Evolutionary conservation across 35 echinoderm and acorn worm genomes (phyloP).

Genomic region (Ophiothrix spiculata): DNA sequence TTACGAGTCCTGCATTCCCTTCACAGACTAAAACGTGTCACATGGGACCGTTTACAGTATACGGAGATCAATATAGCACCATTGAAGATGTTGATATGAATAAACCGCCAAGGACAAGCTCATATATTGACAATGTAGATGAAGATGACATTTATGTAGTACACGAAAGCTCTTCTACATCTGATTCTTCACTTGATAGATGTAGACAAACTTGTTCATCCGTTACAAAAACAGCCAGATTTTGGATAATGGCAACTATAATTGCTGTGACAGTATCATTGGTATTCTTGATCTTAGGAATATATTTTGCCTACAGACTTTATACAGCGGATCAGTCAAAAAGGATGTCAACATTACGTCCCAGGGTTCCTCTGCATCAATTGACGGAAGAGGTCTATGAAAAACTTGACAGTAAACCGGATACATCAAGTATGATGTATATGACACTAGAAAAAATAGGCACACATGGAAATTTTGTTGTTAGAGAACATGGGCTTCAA

Average conservation of each 20-base stretch:
- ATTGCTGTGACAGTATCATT: not conserved
- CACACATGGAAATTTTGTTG: not conserved
- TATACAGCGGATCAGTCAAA: not conserved
- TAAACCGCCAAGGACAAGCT: not conserved
- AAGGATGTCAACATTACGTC: not conserved
- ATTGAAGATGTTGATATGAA: not conserved
- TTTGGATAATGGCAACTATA: not conserved
- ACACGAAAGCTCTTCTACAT: not conserved
- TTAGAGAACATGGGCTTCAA: not conserved
- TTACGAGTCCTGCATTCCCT: not conserved
- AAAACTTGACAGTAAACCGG: not conserved
- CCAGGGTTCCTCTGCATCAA: not conserved
- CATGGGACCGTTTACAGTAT: not conserved
- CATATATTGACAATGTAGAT: not conserved
- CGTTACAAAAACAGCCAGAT: not conserved
- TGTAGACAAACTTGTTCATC: not conserved
- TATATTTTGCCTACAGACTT: not conserved
- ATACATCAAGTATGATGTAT: not conserved
- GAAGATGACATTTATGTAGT: not conserved
- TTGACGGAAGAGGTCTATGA: not conserved
- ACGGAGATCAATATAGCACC: not conserved
- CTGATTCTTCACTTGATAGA: not conserved
- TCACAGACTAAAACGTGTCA: not conserved
- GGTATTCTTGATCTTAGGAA: not conserved
- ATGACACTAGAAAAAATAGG: not conserved